Conservation (phyloP, 2,888 invertebrate genomes). For the Ctena decussata region DNA sequence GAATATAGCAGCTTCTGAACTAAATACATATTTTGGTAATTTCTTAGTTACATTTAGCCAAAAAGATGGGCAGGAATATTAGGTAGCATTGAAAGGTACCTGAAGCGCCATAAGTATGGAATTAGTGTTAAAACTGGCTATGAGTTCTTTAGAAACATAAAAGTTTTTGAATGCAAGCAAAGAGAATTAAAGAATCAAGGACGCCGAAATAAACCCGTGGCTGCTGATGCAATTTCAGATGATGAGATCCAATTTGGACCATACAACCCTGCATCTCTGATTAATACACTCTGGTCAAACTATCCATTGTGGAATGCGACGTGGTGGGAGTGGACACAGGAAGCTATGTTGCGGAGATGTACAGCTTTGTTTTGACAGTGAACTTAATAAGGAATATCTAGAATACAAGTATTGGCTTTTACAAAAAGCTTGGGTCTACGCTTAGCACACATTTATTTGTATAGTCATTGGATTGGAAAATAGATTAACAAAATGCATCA, state of each 20-base stretch:
- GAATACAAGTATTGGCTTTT: too few species aligned
- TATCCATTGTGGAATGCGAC: constrained; percentile 47
- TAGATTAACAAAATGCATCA: too few species aligned
- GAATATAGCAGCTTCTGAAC: not conserved
- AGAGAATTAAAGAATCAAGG: constrained; percentile 27
- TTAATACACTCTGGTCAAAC: constrained; percentile 57
- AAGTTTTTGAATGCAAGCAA: not conserved
- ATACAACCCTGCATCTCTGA: constrained; percentile 11
- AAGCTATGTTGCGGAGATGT: constrained; percentile 47
- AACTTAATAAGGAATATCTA: constrained; percentile 34
- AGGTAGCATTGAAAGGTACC: not conserved
- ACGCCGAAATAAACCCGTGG: constrained; percentile 30
- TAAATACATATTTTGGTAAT: not conserved
- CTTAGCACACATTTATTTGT: too few species aligned
- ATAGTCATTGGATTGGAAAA: too few species aligned
- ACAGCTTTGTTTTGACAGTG: constrained; percentile 3
- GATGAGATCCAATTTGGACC: constrained; percentile 45
- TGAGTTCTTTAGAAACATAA: not conserved
- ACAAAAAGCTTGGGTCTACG: too few species aligned
- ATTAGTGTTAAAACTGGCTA: not conserved
- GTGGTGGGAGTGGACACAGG: not conserved
- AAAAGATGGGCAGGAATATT: constrained; percentile 1
- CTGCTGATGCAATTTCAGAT: constrained; percentile 27
- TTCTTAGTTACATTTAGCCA: constrained; percentile 6
- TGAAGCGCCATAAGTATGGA: not conserved